Percentiles rank a stretch among this genome's conserved stretches.
phyloP scores from a whole-genome alignment of 2,888 invertebrate genomes.

The Penaeus monodon region DNA sequence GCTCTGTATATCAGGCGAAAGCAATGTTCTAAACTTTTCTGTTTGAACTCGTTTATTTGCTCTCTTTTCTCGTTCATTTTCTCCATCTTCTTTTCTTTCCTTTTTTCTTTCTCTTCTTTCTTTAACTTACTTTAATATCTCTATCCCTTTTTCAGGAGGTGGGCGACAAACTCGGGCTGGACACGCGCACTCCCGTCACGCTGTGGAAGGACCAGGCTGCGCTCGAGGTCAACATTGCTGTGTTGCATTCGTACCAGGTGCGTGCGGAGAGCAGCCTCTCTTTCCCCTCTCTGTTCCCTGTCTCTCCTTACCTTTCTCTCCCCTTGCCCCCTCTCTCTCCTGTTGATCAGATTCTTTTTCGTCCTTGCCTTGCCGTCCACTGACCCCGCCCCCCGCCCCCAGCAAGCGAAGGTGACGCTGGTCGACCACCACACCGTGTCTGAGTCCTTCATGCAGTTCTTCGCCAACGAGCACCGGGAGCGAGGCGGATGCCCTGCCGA shows the following conservation, averaged over 20 bases:
- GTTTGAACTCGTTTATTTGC: too few species aligned
- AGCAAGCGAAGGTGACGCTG: constrained; percentile 88
- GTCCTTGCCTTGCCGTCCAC: too few species aligned
- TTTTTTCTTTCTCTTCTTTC: too few species aligned
- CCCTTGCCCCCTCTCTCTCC: too few species aligned
- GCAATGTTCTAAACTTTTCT: too few species aligned
- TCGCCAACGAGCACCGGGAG: constrained; percentile 88
- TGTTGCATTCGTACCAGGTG: constrained; percentile 86
- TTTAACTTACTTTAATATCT: too few species aligned
- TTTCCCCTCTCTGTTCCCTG: too few species aligned
- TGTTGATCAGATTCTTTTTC: too few species aligned
- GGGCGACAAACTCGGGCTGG: constrained; percentile 87
- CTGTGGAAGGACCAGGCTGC: constrained; percentile 94
- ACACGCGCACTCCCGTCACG: constrained; percentile 85
- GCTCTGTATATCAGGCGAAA: too few species aligned
- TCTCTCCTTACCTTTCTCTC: too few species aligned
- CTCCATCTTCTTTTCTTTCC: too few species aligned
- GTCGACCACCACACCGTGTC: constrained; percentile 96
- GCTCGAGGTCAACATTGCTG: constrained; percentile 91
- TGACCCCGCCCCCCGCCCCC: constrained; percentile 66
- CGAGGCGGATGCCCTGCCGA: constrained; percentile 88
- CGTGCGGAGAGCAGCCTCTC: background rate
- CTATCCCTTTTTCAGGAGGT: constrained; percentile 71
- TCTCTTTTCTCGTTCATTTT: too few species aligned
- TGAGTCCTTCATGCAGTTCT: constrained; percentile 94